Evolutionary conservation across 1,140 invertebrate genomes (phyloP).

Genomic region (Pogonognathellus flavescens): DNA sequence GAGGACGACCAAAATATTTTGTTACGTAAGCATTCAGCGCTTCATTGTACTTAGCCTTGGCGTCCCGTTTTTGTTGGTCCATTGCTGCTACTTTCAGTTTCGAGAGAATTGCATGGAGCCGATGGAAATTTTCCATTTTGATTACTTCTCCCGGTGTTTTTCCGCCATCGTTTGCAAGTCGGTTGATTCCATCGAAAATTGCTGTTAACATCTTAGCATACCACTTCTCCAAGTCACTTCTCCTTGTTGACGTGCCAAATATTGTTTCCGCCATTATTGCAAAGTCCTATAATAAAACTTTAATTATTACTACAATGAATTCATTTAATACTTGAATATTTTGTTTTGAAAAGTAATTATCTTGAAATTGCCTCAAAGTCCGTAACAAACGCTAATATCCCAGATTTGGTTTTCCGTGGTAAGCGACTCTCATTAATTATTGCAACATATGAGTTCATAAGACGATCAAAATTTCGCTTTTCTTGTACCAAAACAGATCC

Average conservation of each 20-base stretch:
- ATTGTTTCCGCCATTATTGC: conserved; percentile 88
- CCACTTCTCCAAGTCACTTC: conserved; percentile 97
- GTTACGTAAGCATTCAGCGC: conserved; percentile 92
- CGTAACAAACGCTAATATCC: conserved; percentile 90
- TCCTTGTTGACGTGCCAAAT: conserved; percentile 87
- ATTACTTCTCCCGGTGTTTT: conserved; percentile 96
- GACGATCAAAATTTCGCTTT: conserved; percentile 94
- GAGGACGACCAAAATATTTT: conserved; percentile 92
- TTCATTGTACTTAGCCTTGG: conserved; percentile 91
- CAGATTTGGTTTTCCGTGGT: conserved; percentile 85
- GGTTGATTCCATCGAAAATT: conserved; percentile 88
- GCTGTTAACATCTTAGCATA: conserved; percentile 86
- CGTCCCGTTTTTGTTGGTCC: conserved; percentile 90
- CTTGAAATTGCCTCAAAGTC: conserved; percentile 82
- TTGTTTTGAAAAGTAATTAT: no score
- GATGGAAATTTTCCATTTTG: conserved; percentile 98
- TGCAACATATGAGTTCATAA: conserved; percentile 88
- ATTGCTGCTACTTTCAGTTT: conserved; percentile 92
- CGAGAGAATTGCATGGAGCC: conserved; percentile 88
- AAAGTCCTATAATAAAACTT: conserved; percentile 78
- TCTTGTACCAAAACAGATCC: conserved; percentile 90
- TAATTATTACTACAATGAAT: conserved; percentile 58
- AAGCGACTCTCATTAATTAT: conserved; percentile 84
- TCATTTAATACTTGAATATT: no score
- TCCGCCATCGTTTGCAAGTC: conserved; percentile 86